phyloP scores from a whole-genome alignment of 1,140 invertebrate species.

The Hypothenemus hampei region DNA sequence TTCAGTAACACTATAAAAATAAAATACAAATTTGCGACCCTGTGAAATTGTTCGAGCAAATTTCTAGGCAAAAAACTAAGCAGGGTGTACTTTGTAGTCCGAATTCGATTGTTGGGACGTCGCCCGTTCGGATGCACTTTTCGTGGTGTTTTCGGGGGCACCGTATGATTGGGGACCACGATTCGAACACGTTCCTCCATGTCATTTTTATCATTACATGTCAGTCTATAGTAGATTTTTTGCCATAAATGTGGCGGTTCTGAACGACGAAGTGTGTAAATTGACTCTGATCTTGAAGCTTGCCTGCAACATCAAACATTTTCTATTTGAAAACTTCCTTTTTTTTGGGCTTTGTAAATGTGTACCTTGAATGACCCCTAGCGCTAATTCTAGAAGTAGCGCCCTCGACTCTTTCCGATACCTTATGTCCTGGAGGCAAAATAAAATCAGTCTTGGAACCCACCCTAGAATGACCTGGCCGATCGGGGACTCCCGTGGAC shows the following conservation, averaged over 20 bases:
- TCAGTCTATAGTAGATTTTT: conserved; percentile 56
- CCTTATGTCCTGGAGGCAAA: conserved; percentile 71
- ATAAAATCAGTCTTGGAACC: conserved; percentile 84
- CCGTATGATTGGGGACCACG: conserved; percentile 77
- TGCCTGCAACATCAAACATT: conserved; percentile 39
- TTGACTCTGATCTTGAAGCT: conserved; percentile 73
- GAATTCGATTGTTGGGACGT: conserved; percentile 76
- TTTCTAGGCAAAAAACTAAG: conserved; percentile 95
- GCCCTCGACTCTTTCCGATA: conserved; percentile 45
- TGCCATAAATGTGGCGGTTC: conserved; percentile 65
- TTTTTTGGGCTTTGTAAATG: neutral
- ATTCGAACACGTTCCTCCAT: conserved; percentile 66
- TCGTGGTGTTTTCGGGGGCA: conserved; percentile 68
- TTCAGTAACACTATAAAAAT: conserved; percentile 94
- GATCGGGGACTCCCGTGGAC: conserved; percentile 42
- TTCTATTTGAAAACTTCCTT: neutral
- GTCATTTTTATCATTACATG: conserved; percentile 45
- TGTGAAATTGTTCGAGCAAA: conserved; percentile 95
- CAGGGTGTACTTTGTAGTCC: conserved; percentile 94
- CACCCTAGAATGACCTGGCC: conserved; percentile 67
- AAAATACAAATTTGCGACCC: conserved; percentile 97
- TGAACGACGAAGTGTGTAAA: conserved; percentile 76
- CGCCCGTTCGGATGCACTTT: conserved; percentile 80
- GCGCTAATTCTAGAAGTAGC: conserved; percentile 51
- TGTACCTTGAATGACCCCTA: conserved; percentile 58